Conservation (phyloP, 2,888 invertebrate species). For the Nomada ruficornis region DNA sequence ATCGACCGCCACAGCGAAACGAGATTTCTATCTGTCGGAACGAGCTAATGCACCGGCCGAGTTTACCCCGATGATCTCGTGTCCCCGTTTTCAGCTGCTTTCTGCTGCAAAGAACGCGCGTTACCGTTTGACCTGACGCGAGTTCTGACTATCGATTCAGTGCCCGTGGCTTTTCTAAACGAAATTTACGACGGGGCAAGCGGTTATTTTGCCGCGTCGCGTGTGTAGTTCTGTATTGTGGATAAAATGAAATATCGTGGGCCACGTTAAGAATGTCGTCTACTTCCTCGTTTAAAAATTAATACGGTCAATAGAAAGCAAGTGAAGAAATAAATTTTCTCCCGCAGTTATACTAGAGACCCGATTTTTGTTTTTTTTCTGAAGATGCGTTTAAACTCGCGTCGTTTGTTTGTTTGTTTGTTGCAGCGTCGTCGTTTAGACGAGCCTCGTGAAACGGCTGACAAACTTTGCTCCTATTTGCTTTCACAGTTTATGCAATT, state of each 20-base stretch:
- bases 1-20: slow-evolving; percentile 51
- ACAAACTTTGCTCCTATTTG: slow-evolving; percentile 18
- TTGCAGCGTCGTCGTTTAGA: slow-evolving; percentile 4
- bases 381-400: not conserved
- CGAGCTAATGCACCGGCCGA: slow-evolving; percentile 54
- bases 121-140: slow-evolving; percentile 18
- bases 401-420: slow-evolving; percentile 20
- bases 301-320: too few species aligned
- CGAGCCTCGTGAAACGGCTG: not conserved
- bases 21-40: slow-evolving; percentile 67
- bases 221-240: too few species aligned
- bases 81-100: slow-evolving; percentile 28
- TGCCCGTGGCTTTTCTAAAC: not conserved
- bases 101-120: slow-evolving; percentile 9
- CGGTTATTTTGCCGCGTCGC: not conserved
- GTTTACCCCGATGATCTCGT: slow-evolving; percentile 14
- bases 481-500: slow-evolving; percentile 13
- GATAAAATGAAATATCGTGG: too few species aligned
- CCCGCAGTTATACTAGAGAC: too few species aligned
- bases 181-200: not conserved
- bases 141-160: slow-evolving; percentile 15
- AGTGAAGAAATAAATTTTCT: too few species aligned
- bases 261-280: too few species aligned
- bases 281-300: too few species aligned
- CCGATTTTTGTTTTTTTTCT: too few species aligned